Conservation (phyloP, 2,888 invertebrate species). For the Habroteleia sp. region DNA sequence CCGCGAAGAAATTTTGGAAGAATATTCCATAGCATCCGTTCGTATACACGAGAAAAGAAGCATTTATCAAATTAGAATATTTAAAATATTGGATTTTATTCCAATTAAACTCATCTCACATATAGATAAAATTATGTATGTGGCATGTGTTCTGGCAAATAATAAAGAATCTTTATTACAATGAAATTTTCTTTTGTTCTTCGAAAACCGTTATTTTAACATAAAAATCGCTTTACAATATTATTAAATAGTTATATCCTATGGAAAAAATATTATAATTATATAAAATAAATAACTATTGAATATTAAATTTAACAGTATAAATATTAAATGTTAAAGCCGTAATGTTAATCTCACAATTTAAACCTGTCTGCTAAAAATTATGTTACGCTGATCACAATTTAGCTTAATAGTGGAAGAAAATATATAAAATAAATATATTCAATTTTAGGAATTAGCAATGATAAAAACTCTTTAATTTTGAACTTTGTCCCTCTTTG, state of each 20-base stretch:
- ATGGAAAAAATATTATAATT: no score
- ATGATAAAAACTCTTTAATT: constrained; percentile 26
- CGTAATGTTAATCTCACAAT: no score
- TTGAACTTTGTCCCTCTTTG: no score
- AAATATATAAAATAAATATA: constrained; percentile 36
- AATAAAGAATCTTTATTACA: constrained; percentile 18
- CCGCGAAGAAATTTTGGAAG: constrained; percentile 11
- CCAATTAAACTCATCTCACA: constrained; percentile 22
- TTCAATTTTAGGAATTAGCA: constrained; percentile 45
- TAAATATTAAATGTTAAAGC: constrained; percentile 1
- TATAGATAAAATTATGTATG: constrained; percentile 17
- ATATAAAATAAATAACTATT: background rate
- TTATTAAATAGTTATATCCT: no score
- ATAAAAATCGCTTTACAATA: background rate
- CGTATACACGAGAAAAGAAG: constrained; percentile 10
- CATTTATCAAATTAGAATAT: constrained; percentile 6
- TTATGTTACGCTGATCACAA: no score
- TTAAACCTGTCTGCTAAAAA: no score
- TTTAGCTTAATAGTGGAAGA: background rate
- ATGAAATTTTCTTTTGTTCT: background rate
- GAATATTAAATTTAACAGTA: background rate
- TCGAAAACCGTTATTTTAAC: background rate
- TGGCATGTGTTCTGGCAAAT: constrained; percentile 24
- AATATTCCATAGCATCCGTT: constrained; percentile 7
- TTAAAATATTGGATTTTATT: constrained; percentile 21